These are phyloP conservation scores for Petrolisthes manimaculis DNA, from an alignment of 2,888 invertebrate genomes.

Conservation along the genomic window DNA sequence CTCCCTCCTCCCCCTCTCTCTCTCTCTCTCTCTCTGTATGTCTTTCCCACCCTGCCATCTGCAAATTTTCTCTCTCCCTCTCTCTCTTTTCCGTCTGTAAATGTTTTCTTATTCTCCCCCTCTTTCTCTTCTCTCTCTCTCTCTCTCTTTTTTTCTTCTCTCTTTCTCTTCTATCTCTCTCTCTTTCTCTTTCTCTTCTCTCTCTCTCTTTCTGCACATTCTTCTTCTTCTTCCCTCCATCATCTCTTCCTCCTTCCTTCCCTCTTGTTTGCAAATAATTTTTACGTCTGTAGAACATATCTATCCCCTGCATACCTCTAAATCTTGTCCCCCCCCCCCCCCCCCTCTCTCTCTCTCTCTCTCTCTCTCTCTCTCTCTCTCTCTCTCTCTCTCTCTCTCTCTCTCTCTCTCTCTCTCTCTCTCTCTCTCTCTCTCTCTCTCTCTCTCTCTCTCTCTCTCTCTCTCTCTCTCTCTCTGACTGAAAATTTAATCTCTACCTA, in stretches of 20 bases:
- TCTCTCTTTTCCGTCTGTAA: background rate
- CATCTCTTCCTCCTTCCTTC: background rate
- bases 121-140: slow-evolving; percentile 12
- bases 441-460: background rate
- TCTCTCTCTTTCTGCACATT: background rate
- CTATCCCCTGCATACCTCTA: background rate
- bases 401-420: background rate
- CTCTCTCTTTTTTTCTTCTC: slow-evolving; percentile 21
- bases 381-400: background rate
- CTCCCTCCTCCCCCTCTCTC: background rate
- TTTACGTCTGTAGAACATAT: background rate
- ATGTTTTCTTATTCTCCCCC: background rate
- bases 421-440: background rate
- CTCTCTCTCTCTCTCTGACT: background rate
- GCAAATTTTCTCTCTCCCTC: background rate
- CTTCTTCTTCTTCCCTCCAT: background rate
- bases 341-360: background rate
- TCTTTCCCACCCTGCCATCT: background rate
- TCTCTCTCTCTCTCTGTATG: background rate
- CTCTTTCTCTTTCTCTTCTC: background rate
- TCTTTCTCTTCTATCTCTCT: background rate
- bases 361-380: background rate
- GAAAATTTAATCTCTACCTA: no score
- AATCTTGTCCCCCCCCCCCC: background rate
- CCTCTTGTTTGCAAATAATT: background rate